phyloP scores from a whole-genome alignment of 2,113 vertebrate genomes.

The Sorex araneus region DNA sequence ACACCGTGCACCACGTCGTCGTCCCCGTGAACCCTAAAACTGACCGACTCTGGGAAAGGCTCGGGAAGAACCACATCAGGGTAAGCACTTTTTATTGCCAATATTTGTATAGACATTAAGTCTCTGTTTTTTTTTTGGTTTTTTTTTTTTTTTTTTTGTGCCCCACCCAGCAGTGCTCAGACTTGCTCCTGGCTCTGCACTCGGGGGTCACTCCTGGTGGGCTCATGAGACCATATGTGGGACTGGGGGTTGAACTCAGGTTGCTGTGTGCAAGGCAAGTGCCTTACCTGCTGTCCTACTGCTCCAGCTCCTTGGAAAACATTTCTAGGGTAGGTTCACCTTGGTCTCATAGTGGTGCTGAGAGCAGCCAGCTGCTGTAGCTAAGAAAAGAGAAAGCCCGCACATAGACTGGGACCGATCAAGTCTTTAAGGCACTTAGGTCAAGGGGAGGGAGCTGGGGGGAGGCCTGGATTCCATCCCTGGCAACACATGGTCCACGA shows the following conservation, averaged over 20 bases:
- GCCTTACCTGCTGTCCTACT: no score
- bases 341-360: not conserved
- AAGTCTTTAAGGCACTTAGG: not conserved
- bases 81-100: constrained; percentile 83
- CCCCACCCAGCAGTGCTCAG: no score
- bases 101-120: not conserved
- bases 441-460: no score
- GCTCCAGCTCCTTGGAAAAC: not conserved
- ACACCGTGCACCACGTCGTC: constrained; percentile 98
- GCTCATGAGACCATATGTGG: not conserved
- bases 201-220: no score
- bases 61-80: constrained; percentile 94
- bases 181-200: not conserved
- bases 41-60: constrained; percentile 95
- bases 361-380: not conserved
- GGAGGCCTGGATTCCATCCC: no score
- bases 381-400: not conserved
- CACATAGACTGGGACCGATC: not conserved
- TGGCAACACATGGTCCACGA: no score
- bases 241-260: no score
- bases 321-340: not conserved
- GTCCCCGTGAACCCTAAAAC: constrained; percentile 96
- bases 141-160: no score
- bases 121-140: no score
- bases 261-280: no score